phyloP scores from a whole-genome alignment of 1,140 invertebrate genomes.

The Hetaerina americana region DNA sequence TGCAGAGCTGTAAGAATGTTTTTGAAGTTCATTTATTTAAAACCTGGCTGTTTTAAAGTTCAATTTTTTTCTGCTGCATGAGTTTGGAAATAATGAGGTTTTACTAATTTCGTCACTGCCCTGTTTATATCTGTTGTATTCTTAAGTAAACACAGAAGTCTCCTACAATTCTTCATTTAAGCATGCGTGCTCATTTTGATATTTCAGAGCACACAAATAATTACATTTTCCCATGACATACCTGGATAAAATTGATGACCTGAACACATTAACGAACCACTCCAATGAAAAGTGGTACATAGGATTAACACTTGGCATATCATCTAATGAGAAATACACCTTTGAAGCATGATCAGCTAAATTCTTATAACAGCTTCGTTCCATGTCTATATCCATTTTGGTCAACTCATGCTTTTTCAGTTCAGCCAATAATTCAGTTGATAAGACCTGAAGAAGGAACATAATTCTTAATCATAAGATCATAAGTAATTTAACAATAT shows the following conservation, averaged over 20 bases:
- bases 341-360: not conserved
- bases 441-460: not conserved
- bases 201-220: too few species aligned
- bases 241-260: conserved; percentile 38
- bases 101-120: too few species aligned
- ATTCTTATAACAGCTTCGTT: not conserved
- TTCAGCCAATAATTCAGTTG: not conserved
- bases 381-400: not conserved
- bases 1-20: too few species aligned
- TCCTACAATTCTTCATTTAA: too few species aligned
- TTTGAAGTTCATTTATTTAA: too few species aligned
- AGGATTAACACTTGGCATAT: conserved; percentile 40
- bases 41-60: too few species aligned
- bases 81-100: too few species aligned
- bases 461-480: not conserved
- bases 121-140: too few species aligned
- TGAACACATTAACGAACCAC: conserved; percentile 43
- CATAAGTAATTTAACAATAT: not conserved
- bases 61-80: too few species aligned
- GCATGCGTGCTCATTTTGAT: too few species aligned
- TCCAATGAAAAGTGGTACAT: conserved; percentile 46
- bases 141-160: too few species aligned
- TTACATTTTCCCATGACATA: too few species aligned
- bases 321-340: conserved; percentile 34
- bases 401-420: not conserved